Base-by-base conservation (phyloP, 92 coral and sea anemone genomes). In the Montipora capitata region DNA sequence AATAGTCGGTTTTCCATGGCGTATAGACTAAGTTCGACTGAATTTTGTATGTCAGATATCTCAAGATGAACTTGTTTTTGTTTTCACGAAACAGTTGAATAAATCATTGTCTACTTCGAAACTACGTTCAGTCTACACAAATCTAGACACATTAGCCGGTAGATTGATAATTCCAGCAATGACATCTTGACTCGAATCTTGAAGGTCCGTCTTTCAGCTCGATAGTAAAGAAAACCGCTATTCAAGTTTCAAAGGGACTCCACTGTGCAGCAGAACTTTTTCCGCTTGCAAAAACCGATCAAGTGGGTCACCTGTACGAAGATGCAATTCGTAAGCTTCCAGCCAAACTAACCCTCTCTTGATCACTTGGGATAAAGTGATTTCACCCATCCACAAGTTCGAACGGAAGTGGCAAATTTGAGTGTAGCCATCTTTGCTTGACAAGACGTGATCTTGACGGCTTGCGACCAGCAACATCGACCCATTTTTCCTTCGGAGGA, bases 351-450 rank as follows among this genome's bases (percentile, higher is more conserved):
- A 38, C 2, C 94, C 94, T 57, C 80, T 91, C 51, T 73, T 71
- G 27, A 86, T 74, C 44, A 86, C 91, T 35, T 91, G 78, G 49
- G 64, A 91, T 27, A 91, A 67, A 9, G 91, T 91, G 43, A 81
- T 85, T 7, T 91, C 86, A 90, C 82, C 79, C 49, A 90, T 89
- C 98, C 98, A 96, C 10, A 78, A 76, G 49, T 69, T 76, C 3
- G 96, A 85, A 44, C 90, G 87, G 74, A 72, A 90, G 87, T 96
- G 96, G 67, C 98, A 96, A 65, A 96, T 94, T 72, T 62, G 81
- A 0, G 92, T 78, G 49, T 80, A 86, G 40, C 91, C 91, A 71
- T 95, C 89, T 14, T 86, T 91, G 49, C 57, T 65, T 2, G 93
- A 75, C 5, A 76, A 85, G 3, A 94, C 85, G 35, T 91, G 92